Conservation (phyloP, 2,888 invertebrate genomes). For the Axea sp. region DNA sequence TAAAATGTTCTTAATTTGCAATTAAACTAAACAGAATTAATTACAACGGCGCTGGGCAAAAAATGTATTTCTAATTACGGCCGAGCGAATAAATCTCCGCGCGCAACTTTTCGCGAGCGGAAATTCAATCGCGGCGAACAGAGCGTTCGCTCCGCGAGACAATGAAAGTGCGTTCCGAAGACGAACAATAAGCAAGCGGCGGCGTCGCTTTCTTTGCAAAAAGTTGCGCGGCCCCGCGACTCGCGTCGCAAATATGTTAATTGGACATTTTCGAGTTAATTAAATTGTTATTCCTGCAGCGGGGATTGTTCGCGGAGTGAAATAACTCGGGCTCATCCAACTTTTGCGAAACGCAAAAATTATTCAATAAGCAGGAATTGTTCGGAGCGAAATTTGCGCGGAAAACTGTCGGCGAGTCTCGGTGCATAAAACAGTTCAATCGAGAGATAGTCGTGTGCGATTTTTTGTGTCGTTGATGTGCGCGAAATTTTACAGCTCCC, state of each 20-base stretch:
- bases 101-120: conserved; percentile 52
- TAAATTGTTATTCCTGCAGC: conserved; percentile 40
- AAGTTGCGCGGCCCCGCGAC: conserved; percentile 44
- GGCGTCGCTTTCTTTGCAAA: conserved; percentile 54
- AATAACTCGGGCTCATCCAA: no score
- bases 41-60: conserved; percentile 31
- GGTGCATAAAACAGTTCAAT: no score
- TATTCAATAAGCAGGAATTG: no score
- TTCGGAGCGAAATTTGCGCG: no score
- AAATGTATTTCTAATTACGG: conserved; percentile 56
- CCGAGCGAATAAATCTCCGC: conserved; percentile 49
- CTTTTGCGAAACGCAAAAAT: no score
- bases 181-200: conserved; percentile 55
- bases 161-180: conserved; percentile 59
- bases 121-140: conserved; percentile 59
- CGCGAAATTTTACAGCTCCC: no score
- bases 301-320: background rate
- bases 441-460: no score
- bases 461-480: no score
- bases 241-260: conserved; percentile 48
- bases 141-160: conserved; percentile 39
- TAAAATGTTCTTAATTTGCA: no score
- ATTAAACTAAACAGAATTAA: conserved; percentile 45
- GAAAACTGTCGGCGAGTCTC: no score
- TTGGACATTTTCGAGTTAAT: conserved; percentile 55